Percentiles rank a stretch among this genome's conserved stretches.
These are phyloP conservation scores for Actenoides hombroni DNA, from an alignment of 2,113 vertebrate genomes.

Conservation along the genomic window DNA sequence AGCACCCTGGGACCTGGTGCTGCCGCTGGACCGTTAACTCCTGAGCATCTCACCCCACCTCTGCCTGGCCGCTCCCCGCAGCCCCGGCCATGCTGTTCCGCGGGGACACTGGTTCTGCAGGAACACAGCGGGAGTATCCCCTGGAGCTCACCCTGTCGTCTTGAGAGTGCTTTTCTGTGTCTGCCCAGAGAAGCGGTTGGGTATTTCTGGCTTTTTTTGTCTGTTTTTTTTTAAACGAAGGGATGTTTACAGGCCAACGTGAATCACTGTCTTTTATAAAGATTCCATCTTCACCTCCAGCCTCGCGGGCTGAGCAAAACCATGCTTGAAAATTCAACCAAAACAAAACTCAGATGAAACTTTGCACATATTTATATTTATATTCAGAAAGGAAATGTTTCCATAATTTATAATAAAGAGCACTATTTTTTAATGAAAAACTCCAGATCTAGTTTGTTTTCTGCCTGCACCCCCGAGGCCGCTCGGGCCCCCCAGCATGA, in stretches of 20 bases:
- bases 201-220: conserved; percentile 56
- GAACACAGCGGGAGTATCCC: conserved; percentile 19
- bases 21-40: background rate
- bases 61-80: background rate
- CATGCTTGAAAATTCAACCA: conserved; percentile 89
- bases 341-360: conserved; percentile 80
- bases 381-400: conserved; percentile 82
- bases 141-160: background rate
- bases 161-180: conserved; percentile 20
- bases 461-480: background rate
- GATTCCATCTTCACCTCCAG: conserved; percentile 83
- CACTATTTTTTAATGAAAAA: conserved; percentile 92
- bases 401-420: conserved; percentile 99
- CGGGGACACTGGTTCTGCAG: background rate
- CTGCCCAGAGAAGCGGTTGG: conserved; percentile 58
- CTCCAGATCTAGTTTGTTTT: background rate
- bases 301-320: conserved; percentile 76
- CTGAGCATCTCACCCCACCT: background rate
- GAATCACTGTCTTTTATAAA: conserved; percentile 93
- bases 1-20: background rate
- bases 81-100: background rate
- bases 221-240: conserved; percentile 60
- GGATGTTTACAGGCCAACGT: conserved; percentile 86
- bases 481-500: fast-evolving
- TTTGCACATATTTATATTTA: conserved; percentile 99